phyloP scores from a whole-genome alignment of 2,888 invertebrate species.

The Drosophila prolongata region DNA sequence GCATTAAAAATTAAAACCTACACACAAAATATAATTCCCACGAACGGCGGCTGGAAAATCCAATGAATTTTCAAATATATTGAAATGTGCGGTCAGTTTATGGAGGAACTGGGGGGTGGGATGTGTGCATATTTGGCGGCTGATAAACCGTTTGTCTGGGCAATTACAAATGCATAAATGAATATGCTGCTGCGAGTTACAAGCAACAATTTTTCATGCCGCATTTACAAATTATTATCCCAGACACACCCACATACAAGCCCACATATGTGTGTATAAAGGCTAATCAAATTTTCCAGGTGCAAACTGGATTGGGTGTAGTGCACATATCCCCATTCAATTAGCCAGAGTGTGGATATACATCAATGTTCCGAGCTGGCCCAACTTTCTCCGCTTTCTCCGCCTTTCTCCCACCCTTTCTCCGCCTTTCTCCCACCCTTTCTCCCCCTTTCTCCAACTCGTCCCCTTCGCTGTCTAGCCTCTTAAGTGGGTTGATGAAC shows the following conservation, averaged over 20 bases:
- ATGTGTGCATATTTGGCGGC: constrained; percentile 24
- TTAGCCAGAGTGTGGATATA: constrained; percentile 72
- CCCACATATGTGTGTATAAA: background rate
- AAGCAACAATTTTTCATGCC: constrained; percentile 30
- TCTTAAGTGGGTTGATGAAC: constrained; percentile 18
- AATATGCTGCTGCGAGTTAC: constrained; percentile 38
- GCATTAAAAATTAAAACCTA: constrained; percentile 55
- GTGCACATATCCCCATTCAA: constrained; percentile 54
- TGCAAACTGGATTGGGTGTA: constrained; percentile 29
- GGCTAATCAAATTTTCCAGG: constrained; percentile 44
- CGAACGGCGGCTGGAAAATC: constrained; percentile 36
- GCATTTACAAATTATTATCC: constrained; percentile 34
- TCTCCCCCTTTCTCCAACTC: background rate
- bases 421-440: background rate
- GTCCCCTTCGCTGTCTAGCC: background rate
- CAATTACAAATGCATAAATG: constrained; percentile 47
- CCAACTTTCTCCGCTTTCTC: constrained; percentile 1
- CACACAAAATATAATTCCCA: constrained; percentile 22
- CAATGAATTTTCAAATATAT: constrained; percentile 66
- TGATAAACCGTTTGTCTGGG: constrained; percentile 36
- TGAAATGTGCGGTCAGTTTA: constrained; percentile 34
- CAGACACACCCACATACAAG: no score
- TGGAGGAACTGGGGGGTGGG: background rate
- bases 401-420: background rate
- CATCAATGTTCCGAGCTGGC: constrained; percentile 52